phyloP scores from a whole-genome alignment of 64 coral and sea anemone species.

The Trachythela sp. region DNA sequence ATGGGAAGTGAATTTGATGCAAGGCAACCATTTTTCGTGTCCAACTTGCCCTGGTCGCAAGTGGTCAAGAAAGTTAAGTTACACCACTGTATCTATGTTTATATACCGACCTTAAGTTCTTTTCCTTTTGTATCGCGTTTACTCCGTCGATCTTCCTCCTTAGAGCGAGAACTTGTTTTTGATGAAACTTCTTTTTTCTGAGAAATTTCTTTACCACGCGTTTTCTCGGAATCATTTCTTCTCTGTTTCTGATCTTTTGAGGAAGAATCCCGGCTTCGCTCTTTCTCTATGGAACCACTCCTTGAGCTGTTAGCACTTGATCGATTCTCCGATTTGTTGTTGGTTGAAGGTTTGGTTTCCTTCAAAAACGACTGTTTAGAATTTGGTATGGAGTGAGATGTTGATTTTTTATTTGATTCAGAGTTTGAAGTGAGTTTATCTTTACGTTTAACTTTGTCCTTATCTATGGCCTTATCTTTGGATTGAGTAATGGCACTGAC shows the following conservation, averaged over 20 bases:
- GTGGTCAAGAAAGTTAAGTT: too few species aligned
- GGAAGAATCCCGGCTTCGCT: not conserved
- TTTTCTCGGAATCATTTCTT: not conserved
- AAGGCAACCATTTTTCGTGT: too few species aligned
- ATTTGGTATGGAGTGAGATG: too few species aligned
- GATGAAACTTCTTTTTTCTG: not conserved
- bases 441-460: not conserved
- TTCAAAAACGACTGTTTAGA: too few species aligned
- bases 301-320: too few species aligned
- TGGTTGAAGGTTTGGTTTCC: too few species aligned
- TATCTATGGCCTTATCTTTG: not conserved
- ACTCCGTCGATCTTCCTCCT: not conserved
- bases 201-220: not conserved
- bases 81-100: too few species aligned
- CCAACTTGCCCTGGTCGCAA: too few species aligned
- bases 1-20: too few species aligned
- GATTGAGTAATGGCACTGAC: not conserved
- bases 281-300: not conserved
- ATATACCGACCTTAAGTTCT: conserved; percentile 6
- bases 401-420: too few species aligned
- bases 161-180: not conserved
- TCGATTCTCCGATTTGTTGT: too few species aligned
- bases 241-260: not conserved
- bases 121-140: not conserved
- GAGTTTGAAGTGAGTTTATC: too few species aligned